These are phyloP conservation scores for Entelurus aequoreus DNA, from an alignment of 2,113 vertebrate species.

Conservation along the genomic window DNA sequence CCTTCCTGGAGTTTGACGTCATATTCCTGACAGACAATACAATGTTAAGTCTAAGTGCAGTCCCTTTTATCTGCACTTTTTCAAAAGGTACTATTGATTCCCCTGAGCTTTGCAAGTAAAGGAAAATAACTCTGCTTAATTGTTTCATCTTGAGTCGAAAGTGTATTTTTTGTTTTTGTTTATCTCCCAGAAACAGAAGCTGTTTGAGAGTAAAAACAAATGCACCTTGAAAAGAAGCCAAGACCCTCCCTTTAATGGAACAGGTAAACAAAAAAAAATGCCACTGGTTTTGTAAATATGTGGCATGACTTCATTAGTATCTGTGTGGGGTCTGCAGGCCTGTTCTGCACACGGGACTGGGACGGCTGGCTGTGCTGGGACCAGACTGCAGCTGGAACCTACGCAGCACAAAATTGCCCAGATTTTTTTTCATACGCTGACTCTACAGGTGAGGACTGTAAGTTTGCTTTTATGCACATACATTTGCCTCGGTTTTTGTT, in stretches of 20 bases:
- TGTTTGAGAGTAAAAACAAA: slow-evolving; percentile 32
- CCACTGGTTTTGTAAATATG: neutral
- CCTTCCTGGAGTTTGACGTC: slow-evolving; percentile 3
- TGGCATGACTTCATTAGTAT: neutral
- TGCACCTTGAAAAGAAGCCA: slow-evolving; percentile 41
- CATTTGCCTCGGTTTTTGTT: too few species aligned
- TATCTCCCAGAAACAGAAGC: slow-evolving; percentile 31
- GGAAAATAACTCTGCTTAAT: neutral
- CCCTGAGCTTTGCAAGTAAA: neutral
- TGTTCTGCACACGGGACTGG: slow-evolving; percentile 45
- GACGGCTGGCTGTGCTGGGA: slow-evolving; percentile 60
- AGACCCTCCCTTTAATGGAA: slow-evolving; percentile 20
- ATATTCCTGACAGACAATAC: neutral
- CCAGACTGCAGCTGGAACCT: slow-evolving; percentile 33
- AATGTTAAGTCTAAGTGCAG: slow-evolving; percentile 1
- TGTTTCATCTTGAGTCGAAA: neutral
- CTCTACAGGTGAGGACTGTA: slow-evolving; percentile 28
- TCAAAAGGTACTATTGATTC: neutral
- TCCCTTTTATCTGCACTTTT: slow-evolving; percentile 1
- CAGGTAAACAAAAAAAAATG: slow-evolving; percentile 26
- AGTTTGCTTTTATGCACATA: neutral
- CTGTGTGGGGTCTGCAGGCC: slow-evolving; percentile 15
- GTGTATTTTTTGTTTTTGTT: too few species aligned
- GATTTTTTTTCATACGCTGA: slow-evolving; percentile 28
- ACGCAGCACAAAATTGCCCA: slow-evolving; percentile 42